phyloP scores from a whole-genome alignment of 2,113 vertebrate genomes.

The Podarcis raffonei region DNA sequence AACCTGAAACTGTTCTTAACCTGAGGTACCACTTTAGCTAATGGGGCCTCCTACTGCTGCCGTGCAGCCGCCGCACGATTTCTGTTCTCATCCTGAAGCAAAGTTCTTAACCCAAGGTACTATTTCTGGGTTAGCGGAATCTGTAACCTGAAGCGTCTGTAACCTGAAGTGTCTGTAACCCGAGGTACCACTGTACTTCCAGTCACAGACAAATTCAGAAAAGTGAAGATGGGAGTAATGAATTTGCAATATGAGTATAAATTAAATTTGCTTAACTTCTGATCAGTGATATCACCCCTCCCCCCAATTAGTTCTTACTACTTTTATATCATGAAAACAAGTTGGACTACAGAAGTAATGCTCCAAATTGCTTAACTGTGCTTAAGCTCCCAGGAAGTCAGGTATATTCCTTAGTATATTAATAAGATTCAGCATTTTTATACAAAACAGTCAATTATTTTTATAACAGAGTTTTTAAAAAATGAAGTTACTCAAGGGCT shows the following conservation, averaged over 20 bases:
- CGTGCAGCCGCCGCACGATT: too few species aligned
- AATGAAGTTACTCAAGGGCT: neutral
- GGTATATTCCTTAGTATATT: constrained; percentile 76
- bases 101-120: too few species aligned
- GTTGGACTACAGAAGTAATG: neutral
- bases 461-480: neutral
- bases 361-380: neutral
- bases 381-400: constrained; percentile 68
- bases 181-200: neutral
- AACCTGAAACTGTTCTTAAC: too few species aligned
- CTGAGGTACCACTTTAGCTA: too few species aligned
- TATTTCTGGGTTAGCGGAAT: too few species aligned
- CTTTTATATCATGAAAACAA: neutral
- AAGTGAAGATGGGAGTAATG: neutral
- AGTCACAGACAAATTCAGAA: neutral
- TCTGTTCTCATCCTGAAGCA: too few species aligned
- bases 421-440: constrained; percentile 4
- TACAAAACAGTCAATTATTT: constrained; percentile 8
- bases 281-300: neutral
- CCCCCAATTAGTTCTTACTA: neutral
- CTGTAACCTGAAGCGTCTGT: too few species aligned
- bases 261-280: neutral
- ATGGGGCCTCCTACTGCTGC: too few species aligned
- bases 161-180: too few species aligned
- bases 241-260: neutral